Percentiles rank a stretch among this genome's conserved stretches.
These are phyloP conservation scores for Phymorhynchus buccinoides DNA, from an alignment of 1,140 invertebrate genomes.

Conservation along the genomic window DNA sequence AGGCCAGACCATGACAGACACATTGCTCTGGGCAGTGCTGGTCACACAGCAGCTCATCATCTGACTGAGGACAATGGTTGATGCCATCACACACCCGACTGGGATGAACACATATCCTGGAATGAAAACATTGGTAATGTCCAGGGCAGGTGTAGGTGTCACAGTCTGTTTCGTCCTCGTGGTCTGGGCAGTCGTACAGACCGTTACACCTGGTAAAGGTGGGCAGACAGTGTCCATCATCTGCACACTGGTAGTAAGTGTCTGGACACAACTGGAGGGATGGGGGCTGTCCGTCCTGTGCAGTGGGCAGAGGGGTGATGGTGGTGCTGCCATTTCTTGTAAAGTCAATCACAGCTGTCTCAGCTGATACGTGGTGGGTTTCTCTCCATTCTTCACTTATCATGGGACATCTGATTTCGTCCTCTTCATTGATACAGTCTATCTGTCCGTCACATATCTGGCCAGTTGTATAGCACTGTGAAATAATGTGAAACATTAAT, in stretches of 20 bases:
- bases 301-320: neutral
- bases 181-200: constrained; percentile 26
- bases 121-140: constrained; percentile 2
- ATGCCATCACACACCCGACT: constrained; percentile 27
- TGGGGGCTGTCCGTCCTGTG: neutral
- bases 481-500: too few relatives aligned
- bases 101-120: neutral
- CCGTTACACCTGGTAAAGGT: constrained; percentile 23
- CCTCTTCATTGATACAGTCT: too few relatives aligned
- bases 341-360: neutral
- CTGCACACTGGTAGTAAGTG: constrained; percentile 11
- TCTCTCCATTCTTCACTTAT: too few relatives aligned
- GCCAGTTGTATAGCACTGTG: too few relatives aligned
- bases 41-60: constrained; percentile 23
- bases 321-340: neutral
- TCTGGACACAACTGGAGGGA: neutral
- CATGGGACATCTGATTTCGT: too few relatives aligned
- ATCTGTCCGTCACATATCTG: too few relatives aligned
- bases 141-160: constrained; percentile 22
- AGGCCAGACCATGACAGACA: constrained; percentile 11
- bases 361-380: too few relatives aligned
- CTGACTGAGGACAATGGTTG: constrained; percentile 4
- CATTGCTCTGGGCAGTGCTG: neutral
- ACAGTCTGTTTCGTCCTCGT: constrained; percentile 29
- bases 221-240: constrained; percentile 3